phyloP scores from a whole-genome alignment of 2,888 invertebrate genomes.

The Noctua janthina region DNA sequence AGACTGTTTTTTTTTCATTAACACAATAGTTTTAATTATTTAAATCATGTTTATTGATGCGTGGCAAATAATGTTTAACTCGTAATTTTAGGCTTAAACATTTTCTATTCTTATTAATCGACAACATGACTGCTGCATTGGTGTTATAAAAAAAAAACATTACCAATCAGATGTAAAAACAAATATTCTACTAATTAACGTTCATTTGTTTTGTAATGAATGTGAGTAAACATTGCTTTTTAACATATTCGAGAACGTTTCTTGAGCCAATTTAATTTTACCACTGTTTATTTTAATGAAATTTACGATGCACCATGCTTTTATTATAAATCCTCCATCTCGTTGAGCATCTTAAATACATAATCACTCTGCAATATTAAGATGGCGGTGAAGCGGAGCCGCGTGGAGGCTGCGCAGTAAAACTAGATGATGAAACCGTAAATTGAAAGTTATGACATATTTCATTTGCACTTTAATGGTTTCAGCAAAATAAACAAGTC shows the following conservation, averaged over 20 bases:
- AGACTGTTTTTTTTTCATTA: neutral
- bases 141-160: constrained; percentile 5
- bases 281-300: constrained; percentile 43
- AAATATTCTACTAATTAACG: neutral
- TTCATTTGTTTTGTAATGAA: constrained; percentile 9
- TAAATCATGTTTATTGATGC: neutral
- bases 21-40: neutral
- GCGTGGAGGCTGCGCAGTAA: constrained; percentile 38
- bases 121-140: constrained; percentile 4
- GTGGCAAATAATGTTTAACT: neutral
- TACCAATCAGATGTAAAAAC: constrained; percentile 4
- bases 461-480: constrained; percentile 63
- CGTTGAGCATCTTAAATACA: constrained; percentile 40
- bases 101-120: neutral
- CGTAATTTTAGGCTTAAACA: neutral
- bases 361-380: constrained; percentile 43
- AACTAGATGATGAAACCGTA: constrained; percentile 58
- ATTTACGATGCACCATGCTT: constrained; percentile 39
- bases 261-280: constrained; percentile 7
- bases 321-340: constrained; percentile 33
- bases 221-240: constrained; percentile 8
- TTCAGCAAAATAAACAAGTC: constrained; percentile 61
- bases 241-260: constrained; percentile 12
- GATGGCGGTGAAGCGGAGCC: constrained; percentile 11
- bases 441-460: constrained; percentile 63